Evolutionary conservation across 2,797 vertebrate species (phyloP), one percentile per base, ranked within the genome.

Genomic region (Gadopsis marmoratus): DNA sequence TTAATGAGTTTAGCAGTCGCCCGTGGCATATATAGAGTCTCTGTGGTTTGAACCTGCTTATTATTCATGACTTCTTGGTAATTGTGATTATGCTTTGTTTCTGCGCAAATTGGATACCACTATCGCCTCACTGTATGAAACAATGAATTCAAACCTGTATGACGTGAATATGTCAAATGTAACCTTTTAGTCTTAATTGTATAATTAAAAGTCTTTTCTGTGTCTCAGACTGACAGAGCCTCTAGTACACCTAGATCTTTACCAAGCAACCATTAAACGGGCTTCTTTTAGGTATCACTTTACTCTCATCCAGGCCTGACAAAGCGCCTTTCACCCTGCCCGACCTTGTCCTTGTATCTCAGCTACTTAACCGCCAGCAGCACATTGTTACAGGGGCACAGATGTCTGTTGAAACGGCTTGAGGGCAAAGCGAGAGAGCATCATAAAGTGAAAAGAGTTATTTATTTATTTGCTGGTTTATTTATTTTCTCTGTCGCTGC

Each of bases 1-100:
- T 92, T 93, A 95, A 94, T 94, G 90, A 92, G 90, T 93, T 93
- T 73, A 88, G 90, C 91, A 92, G 73, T 82, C 92, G 90, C 88
- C 90, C 88, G 77, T 92, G 82, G 86, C 84, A 54, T 62, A 78
- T 71, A 83, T 71, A 43, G 48, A 58, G 71, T 85, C 78, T 85
- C 71, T 29, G 61, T 82, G 81, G 62, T 82, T 82, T 64, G n/a
- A 83, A 89, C 83, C 91, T 91, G 76, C 90, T 91, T 90, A 91
- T 89, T 94, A 94, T 94, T 94, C 92, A 94, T 94, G 85, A 90
- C 68, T 83, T 88, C 75, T 77, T 47, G 8, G 76, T 91, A 79
- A 87, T 88, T 91, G 87, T 75, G 80, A 88, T 87, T 79, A 76
- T 74, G 86, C 83, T 85, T 89, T 89, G 81, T 90, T 89, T 80